Base-by-base conservation (phyloP, 2,113 vertebrate genomes). In the Zosterops hypoxanthus region DNA sequence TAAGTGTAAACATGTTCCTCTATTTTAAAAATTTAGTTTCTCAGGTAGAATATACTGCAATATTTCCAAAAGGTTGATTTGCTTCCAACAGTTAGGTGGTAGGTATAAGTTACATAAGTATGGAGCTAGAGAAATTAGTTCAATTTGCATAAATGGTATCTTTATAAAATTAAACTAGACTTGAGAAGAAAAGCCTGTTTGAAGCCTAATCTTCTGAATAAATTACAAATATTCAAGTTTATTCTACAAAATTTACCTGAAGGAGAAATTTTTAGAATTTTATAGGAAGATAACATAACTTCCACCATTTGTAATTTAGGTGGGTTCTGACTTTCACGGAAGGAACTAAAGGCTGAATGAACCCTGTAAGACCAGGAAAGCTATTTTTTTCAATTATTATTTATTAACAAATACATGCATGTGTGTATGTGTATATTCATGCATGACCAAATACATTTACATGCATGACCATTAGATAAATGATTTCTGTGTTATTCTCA, bases 291-390 rank as follows among this genome's bases (percentile, higher is more conserved):
- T 69, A 52, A 14, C 34, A 33, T 6, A 78, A 16, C 1, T 17
- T 10, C 3, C 36, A 70, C 19, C 12, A 60, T 75, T 42, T 82
- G 19, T 69, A 70, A 68, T 49, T 26, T 52, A 49, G 15, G 24
- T 26, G 66, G 26, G 6, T 65, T 90, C 20, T 78, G 2, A 39
- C 28, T 82, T 56, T 78, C 49, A 77, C 9, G 21, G 42, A 63
- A 79, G 21, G 17, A 88, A 79, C 4, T 36, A 88, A 52, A 68
- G 22, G 12, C 52, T 50, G 42, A 92, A 50, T n/a, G 4, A 29
- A 50, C 8, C 2, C 14, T 86, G 52, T 25, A 96, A 94, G 39
- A 80, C 20, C 47, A 81, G 59, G 59, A 92, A 94, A 86, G 11
- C 4, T 60, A 50, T 39, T 18, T 13, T 71, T 18, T 18, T 2